Evolutionary conservation across 2,113 vertebrate species (phyloP), one percentile per base, ranked within the genome.

Genomic region (Corythaeola cristata): DNA sequence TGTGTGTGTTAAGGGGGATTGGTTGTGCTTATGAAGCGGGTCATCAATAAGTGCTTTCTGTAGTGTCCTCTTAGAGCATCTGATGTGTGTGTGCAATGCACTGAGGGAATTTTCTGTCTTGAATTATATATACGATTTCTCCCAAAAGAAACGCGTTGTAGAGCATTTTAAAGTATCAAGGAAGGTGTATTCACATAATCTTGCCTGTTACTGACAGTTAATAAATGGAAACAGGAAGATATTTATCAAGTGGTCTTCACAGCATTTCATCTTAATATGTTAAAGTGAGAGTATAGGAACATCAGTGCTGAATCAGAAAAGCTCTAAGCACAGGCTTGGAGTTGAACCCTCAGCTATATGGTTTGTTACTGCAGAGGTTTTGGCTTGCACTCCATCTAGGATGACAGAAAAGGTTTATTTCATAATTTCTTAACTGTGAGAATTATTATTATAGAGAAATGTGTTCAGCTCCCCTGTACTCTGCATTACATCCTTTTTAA

Each of bases 211-310:
- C 13, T 60, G 45, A 37, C 12, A 41, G 49, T 7, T 68, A 47
- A 59, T 81, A 60, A 75, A 45, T 49, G 64, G 35, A 79, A 85
- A 76, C 30, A 60, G 56, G 30, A 87, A 83, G 28, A 20, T 84
- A 62, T 15, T 92, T 91, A 63, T 44, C 50, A 78, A 68, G 39
- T 56, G 45, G 23, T 39, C 95, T 92, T 93, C 74, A 84, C 23
- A 52, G 33, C 39, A 39, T 71, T 81, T 92, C 21, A 64, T 73
- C 14, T 66, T 63, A 18, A 5, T 56, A 22, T 32, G 1, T 49
- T 80, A 4, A 88, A 85, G 11, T 37, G 32, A 90, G 78, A 85
- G 13, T 74, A 63, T 6, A 58, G 55, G 52, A 74, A 32, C 17
- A 41, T 87, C 30, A 41, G 53, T 88, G 45, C 49, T 88, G 53